Base-by-base conservation (phyloP, 2,113 vertebrate genomes). In the Antechinus flavipes region DNA sequence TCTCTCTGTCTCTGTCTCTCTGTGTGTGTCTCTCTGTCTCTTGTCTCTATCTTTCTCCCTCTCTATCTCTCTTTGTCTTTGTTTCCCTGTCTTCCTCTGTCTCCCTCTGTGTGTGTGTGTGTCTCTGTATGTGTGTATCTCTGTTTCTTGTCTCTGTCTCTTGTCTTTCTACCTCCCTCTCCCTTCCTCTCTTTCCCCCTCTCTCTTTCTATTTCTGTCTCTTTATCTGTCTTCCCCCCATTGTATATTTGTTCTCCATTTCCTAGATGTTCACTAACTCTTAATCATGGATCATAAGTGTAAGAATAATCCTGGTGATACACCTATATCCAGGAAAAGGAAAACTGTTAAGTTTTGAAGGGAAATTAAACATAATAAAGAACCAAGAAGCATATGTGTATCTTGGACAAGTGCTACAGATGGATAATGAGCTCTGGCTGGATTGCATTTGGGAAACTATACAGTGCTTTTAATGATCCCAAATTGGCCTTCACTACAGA, bases 11-110 rank as follows among this genome's bases (percentile, higher is more conserved):
- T 68, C 56, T 50, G 96, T 94, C 95, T 97, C 96, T 96, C 93
- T 98, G 94, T 95, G 92, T 97, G 96, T 93, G 55, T 54, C 55
- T 90, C 61, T 95, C 42, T 95, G 90, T 96, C 54, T 93, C 92
- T 49, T 49, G 49, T 49, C 49, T 49, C 6, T 49, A 49, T 49
- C 49, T 49, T 2, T 47, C 47, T 47, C 47, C 47, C 47, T 47
- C 49, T 49, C 49, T 49, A 49, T 94, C 93, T 90, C 84, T 93
- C 92, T 14, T 55, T 94, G 76, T 96, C 95, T 30, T 95, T 9
- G 89, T 93, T 27, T 61, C 55, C 46, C 61, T 89, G 92, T 91
- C 3, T 52, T 47, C 94, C 92, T 97, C 96, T 55, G 24, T 84
- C 49, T 91, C 54, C 49, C 49, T 49, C 4, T 49, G 3, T 49